Evolutionary conservation across 2,888 invertebrate species (phyloP).

Genomic region (Apamea epomidion): DNA sequence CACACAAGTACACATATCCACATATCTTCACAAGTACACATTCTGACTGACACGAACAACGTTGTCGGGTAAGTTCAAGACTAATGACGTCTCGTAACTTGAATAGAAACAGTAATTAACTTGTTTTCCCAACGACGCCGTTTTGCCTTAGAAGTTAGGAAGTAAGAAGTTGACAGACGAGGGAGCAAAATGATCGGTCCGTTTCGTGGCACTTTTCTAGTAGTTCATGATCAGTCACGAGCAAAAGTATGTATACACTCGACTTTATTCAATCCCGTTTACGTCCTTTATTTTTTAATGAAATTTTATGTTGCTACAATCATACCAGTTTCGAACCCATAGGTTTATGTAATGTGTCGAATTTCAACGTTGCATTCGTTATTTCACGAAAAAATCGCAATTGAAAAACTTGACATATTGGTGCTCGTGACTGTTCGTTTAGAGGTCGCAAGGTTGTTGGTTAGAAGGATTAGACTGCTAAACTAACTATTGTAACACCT

Average conservation of each 20-base stretch:
- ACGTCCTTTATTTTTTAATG: no score
- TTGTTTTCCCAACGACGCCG: slow-evolving; percentile 22
- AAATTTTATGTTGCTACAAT: no score
- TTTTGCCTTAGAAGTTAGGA: slow-evolving; percentile 28
- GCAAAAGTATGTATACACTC: no score
- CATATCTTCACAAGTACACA: background rate
- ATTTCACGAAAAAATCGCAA: no score
- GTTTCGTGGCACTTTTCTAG: background rate
- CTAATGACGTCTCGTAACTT: slow-evolving; percentile 43
- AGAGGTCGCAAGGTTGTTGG: no score
- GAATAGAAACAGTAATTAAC: slow-evolving; percentile 35
- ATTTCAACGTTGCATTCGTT: no score
- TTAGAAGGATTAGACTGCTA: background rate
- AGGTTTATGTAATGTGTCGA: no score
- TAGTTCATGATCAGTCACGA: background rate
- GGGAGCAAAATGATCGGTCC: slow-evolving; percentile 1
- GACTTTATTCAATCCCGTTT: no score
- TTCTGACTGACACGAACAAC: slow-evolving; percentile 21
- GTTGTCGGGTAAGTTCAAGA: slow-evolving; percentile 9
- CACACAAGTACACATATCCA: background rate
- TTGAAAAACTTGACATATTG: no score
- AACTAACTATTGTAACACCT: background rate
- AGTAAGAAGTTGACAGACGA: slow-evolving; percentile 24
- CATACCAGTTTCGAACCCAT: no score
- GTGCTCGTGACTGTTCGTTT: no score